Conservation (phyloP, 2,888 invertebrate species). For the Parelbella ahira region DNA sequence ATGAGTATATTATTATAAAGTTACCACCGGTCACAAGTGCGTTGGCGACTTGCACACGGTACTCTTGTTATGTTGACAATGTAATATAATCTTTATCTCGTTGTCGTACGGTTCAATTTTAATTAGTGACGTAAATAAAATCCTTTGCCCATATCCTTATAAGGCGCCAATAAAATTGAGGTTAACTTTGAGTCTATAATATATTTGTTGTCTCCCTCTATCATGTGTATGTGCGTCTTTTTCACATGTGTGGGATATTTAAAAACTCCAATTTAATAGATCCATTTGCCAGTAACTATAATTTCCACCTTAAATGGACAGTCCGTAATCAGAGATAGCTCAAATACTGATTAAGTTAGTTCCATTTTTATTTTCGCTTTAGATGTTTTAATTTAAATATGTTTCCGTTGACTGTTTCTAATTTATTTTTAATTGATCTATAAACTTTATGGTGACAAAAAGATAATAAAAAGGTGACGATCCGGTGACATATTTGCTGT, state of each 20-base stretch:
- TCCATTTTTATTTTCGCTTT: too few species aligned
- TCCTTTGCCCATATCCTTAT: conserved; percentile 50
- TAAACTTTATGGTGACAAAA: too few species aligned
- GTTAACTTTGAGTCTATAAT: conserved; percentile 50
- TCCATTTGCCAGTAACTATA: conserved; percentile 23
- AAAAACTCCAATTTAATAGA: conserved; percentile 34
- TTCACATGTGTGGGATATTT: conserved; percentile 30
- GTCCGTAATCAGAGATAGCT: too few species aligned
- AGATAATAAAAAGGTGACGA: too few species aligned
- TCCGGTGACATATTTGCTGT: too few species aligned
- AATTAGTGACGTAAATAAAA: conserved; percentile 34
- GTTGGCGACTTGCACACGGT: conserved; percentile 36
- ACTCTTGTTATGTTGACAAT: conserved; percentile 26
- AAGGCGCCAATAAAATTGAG: conserved; percentile 61
- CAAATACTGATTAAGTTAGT: too few species aligned
- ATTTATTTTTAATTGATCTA: too few species aligned
- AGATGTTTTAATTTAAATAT: too few species aligned
- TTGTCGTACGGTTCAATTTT: conserved; percentile 25
- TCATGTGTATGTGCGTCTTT: conserved; percentile 25
- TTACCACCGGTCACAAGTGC: conserved; percentile 22
- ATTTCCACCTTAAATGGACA: conserved; percentile 19
- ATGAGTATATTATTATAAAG: conserved; percentile 12
- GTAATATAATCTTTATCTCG: conserved; percentile 33
- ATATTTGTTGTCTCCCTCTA: conserved; percentile 35
- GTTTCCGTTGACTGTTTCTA: too few species aligned